Conservation (phyloP, 2,113 vertebrate species). For the Petroica traversi region DNA sequence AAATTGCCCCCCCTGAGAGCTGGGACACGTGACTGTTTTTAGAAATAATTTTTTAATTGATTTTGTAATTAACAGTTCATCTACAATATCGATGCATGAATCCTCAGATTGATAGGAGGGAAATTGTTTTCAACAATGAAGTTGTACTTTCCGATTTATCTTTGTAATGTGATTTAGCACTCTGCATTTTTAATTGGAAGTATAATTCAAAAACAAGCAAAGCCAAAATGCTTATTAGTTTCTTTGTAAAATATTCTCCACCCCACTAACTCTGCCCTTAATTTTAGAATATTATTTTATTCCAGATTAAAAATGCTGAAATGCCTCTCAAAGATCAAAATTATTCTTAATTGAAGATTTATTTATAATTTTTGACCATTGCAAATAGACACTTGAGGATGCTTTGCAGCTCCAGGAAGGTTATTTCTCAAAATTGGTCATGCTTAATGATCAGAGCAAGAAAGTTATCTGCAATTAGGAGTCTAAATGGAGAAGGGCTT, state of each 20-base stretch:
- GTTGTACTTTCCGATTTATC: constrained; percentile 78
- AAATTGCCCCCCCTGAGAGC: constrained; percentile 86
- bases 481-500: neutral
- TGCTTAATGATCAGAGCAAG: neutral
- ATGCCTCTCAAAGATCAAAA: neutral
- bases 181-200: constrained; percentile 69
- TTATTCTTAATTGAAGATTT: neutral
- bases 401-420: neutral
- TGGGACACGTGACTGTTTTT: constrained; percentile 82
- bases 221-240: constrained; percentile 51
- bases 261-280: constrained; percentile 18
- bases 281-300: constrained; percentile 12
- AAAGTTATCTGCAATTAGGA: neutral
- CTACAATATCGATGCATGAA: constrained; percentile 81
- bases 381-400: neutral
- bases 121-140: constrained; percentile 83
- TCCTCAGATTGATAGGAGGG: constrained; percentile 78
- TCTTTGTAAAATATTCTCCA: constrained; percentile 35
- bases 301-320: neutral
- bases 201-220: constrained; percentile 50
- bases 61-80: constrained; percentile 93
- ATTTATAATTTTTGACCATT: neutral
- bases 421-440: constrained; percentile 9
- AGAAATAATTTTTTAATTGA: constrained; percentile 93
- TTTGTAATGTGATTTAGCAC: constrained; percentile 72